Evolutionary conservation across 2,113 vertebrate genomes (phyloP), one percentile per base, ranked within the genome.

Genomic region (Caracal caracal): DNA sequence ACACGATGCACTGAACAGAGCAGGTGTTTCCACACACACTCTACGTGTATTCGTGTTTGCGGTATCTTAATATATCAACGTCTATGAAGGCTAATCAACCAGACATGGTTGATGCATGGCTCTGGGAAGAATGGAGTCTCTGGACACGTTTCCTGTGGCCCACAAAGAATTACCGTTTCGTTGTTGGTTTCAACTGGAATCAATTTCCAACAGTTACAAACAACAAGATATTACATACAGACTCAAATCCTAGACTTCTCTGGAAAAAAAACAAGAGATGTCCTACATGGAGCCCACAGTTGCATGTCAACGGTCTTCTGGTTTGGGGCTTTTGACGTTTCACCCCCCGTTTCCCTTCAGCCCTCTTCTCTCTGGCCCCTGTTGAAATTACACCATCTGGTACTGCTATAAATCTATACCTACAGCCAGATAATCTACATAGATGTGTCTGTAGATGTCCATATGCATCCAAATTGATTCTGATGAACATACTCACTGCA

Each of bases 41-140:
- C 47, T 59, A 0, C 0, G 2, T 30, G 24, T 33, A 7, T 24
- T 3, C 47, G n/a, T 40, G 49, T 47, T 1, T 33, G 33, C 2
- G 28, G 37, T 13, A 16, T 83, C 73, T 49, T 37, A 37, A 43
- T 2, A 40, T 4, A 13, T 19, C 0, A 0, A 26, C 2, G 79
- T 11, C 28, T 3, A 2, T 10, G 73, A 43, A 53, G 13, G 61
- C 84, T 63, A 53, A 47, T 24, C 51, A 76, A 24, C 37, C 13
- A 70, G 70, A 16, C 6, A 75, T 0, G 0, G 26, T 11, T 43
- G 19, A n/a, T 0, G 10, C 13, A 3, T 0, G 26, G 2, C 33
- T 30, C 1, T 10, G 40, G 51, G 33, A 5, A 37, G 47, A 2
- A 10, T 1, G 30, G 7, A 12, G 26, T 28, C 53, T n/a, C 16